These are phyloP conservation scores for Melitaea cinxia DNA, from an alignment of 1,140 invertebrate species.

Conservation along the genomic window DNA sequence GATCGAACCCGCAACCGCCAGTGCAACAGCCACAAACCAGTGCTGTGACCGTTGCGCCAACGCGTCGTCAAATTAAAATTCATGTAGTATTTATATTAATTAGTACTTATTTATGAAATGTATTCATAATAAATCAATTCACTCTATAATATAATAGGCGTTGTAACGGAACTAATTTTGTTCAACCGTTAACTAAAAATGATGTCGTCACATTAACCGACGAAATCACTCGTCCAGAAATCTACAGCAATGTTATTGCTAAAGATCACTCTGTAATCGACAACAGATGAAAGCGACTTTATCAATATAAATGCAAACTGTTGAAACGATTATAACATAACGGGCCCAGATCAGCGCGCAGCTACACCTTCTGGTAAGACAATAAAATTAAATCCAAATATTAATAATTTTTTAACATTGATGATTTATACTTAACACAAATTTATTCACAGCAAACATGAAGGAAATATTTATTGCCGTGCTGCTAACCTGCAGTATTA, in stretches of 20 bases:
- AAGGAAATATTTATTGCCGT: constrained; percentile 58
- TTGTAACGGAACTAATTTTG: constrained; percentile 67
- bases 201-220: constrained; percentile 63
- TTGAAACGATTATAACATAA: constrained; percentile 65
- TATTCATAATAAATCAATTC: background rate
- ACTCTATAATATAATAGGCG: constrained; percentile 5
- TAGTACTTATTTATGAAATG: background rate
- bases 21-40: too few relatives aligned
- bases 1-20: too few relatives aligned
- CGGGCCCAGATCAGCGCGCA: constrained; percentile 44
- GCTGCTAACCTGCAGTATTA: constrained; percentile 50
- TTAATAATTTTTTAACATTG: background rate
- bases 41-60: too few relatives aligned
- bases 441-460: constrained; percentile 60
- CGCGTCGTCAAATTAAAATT: too few relatives aligned
- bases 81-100: too few relatives aligned
- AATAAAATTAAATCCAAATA: constrained; percentile 1
- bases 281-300: constrained; percentile 68
- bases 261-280: constrained; percentile 71
- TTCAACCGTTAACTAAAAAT: constrained; percentile 54
- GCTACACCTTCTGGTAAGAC: constrained; percentile 51
- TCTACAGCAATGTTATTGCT: constrained; percentile 70
- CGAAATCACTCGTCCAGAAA: constrained; percentile 75
- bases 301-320: constrained; percentile 74
- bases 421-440: background rate